These are phyloP conservation scores for Scaptomyza pallida DNA, from an alignment of 1,140 invertebrate species.

Conservation along the genomic window DNA sequence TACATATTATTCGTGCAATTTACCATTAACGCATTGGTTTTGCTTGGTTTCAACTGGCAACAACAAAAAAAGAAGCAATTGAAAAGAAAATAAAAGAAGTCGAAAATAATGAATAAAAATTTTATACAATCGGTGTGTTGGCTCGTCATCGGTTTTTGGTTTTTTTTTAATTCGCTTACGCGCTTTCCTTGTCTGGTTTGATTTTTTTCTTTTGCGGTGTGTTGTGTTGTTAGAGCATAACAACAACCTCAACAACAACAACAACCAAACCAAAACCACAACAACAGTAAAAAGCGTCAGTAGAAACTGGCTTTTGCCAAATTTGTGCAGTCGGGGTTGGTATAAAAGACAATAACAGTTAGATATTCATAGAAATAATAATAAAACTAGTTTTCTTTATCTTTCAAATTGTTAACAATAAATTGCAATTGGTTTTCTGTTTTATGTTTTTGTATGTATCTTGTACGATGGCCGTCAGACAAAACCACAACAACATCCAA, in stretches of 20 bases:
- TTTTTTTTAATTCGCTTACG: conserved; percentile 41
- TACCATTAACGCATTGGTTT: conserved; percentile 44
- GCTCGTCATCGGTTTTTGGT: conserved; percentile 15
- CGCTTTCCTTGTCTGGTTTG: conserved; percentile 50
- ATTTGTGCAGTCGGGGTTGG: conserved; percentile 54
- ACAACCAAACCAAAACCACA: conserved; percentile 16
- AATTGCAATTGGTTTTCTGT: conserved; percentile 13
- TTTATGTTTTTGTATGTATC: not conserved
- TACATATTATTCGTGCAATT: conserved; percentile 47
- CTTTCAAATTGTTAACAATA: conserved; percentile 18
- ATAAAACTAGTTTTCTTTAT: conserved; percentile 36
- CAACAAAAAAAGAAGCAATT: not conserved
- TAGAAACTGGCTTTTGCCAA: conserved; percentile 59
- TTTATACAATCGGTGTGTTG: conserved; percentile 47
- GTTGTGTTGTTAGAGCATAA: conserved; percentile 6
- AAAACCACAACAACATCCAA: conserved; percentile 5
- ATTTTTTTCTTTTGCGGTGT: conserved; percentile 3
- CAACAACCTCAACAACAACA: conserved; percentile 19
- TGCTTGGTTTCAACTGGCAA: conserved; percentile 40
- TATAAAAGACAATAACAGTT: conserved; percentile 31
- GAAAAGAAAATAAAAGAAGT: conserved; percentile 15
- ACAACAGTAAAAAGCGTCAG: conserved; percentile 10
- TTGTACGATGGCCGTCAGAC: conserved; percentile 4
- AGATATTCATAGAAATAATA: conserved; percentile 41
- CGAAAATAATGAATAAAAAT: conserved; percentile 60